phyloP scores from a whole-genome alignment of 2,113 vertebrate species.

The Pedetes capensis region DNA sequence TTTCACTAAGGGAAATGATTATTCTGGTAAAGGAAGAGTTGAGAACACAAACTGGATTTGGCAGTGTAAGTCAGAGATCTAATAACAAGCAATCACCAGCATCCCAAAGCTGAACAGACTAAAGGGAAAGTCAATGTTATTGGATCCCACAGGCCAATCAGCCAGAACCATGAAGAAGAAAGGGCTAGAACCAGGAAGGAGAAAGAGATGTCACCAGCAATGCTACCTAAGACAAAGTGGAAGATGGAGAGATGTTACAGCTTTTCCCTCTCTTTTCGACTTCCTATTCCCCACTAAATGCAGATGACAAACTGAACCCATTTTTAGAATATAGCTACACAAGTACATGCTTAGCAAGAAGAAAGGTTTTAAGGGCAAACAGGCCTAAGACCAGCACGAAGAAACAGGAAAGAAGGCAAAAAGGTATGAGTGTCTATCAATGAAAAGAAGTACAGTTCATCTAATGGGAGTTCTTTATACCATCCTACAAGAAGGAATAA shows the following conservation, averaged over 20 bases:
- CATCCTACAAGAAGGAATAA: neutral
- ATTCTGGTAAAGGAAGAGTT: neutral
- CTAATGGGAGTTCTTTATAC: neutral
- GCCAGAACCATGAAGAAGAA: neutral
- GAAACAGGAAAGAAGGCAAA: neutral
- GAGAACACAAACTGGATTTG: neutral
- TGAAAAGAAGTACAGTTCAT: neutral
- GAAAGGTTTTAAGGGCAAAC: neutral
- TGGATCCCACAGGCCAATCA: neutral
- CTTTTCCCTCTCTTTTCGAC: neutral
- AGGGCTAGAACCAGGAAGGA: neutral
- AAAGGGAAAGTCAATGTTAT: neutral
- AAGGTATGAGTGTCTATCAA: neutral
- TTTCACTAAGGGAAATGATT: conserved; percentile 10
- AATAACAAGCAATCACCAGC: neutral
- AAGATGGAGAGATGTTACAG: neutral
- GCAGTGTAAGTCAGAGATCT: neutral
- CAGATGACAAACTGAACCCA: neutral
- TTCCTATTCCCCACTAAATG: neutral
- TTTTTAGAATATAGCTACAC: neutral
- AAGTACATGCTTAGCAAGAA: neutral
- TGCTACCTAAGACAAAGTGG: neutral
- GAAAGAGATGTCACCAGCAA: neutral
- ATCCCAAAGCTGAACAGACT: neutral
- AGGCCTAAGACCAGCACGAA: neutral